Evolutionary conservation across 2,113 vertebrate genomes (phyloP), one percentile per base, ranked within the genome.

Genomic region (Phylloscopus trochilus): DNA sequence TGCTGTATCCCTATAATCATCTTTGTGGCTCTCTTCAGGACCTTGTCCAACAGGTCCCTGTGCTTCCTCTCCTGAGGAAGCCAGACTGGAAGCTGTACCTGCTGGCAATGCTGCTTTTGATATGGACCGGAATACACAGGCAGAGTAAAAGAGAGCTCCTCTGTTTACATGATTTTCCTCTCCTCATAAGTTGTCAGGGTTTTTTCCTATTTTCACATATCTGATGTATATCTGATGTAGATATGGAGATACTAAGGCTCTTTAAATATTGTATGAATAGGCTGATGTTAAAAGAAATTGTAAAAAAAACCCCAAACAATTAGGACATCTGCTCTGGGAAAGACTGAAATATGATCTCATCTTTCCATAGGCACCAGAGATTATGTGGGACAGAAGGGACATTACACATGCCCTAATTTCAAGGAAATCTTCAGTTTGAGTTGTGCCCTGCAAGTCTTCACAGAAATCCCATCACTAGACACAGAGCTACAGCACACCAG

Each of bases 381-480:
- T 92, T 94, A 43, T 0, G 0, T 0, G 20, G 75, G 79, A 95
- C 74, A 81, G 78, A 76, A 92, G 69, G 66, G 90, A 90, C 81
- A n/a, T 91, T 94, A 44, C 46, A 46, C 39, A 59, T 37, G 75
- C 59, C 92, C 92, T 90, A 89, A 88, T 95, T 97, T 94, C 92
- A 88, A 72, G 26, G 35, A 94, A 94, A 83, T 82, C 79, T 90
- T 86, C 72, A 20, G 67, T 87, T 79, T 69, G 35, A 94, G 46
- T 30, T 80, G 88, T 13, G 2, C 79, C 33, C 84, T 94, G 63
- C 72, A 86, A 95, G 39, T 41, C 60, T 74, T 90, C 39, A 55
- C 33, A 51, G 76, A 92, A 93, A 93, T 92, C 33, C 73, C 56
- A 55, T 60, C 86, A 63, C 64, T 63, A 86, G 83, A 37, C 1